A percentile compares a stretch with the other conserved stretches of the same genome.
These are phyloP conservation scores for Passer montanus DNA, from an alignment of 2,113 vertebrate species.

Conservation along the genomic window DNA sequence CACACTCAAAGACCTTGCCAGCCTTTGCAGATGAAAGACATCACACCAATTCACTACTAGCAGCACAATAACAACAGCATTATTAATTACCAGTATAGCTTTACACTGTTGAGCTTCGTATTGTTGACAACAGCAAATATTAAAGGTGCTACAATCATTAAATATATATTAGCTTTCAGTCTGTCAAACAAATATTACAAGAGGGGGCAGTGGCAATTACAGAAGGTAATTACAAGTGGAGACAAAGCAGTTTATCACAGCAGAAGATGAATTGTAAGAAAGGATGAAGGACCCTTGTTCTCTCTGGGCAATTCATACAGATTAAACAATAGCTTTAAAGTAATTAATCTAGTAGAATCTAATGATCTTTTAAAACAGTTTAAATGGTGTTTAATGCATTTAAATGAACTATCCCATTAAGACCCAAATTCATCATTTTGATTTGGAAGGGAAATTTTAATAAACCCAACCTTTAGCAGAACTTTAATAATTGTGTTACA, in stretches of 20 bases:
- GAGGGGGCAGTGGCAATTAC: constrained; percentile 31
- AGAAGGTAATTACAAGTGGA: constrained; percentile 56
- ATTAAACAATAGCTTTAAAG: constrained; percentile 59
- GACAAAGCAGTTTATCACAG: constrained; percentile 37
- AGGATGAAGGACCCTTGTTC: neutral
- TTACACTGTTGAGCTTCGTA: neutral
- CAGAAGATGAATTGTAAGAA: constrained; percentile 25
- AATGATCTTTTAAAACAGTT: neutral
- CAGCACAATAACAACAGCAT: fast-evolving
- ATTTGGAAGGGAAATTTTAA: constrained; percentile 31
- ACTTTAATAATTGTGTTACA: neutral
- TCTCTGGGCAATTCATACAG: constrained; percentile 6
- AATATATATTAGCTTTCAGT: neutral
- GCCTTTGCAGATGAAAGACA: neutral
- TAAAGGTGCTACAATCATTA: neutral
- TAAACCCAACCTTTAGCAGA: neutral
- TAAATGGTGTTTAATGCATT: constrained; percentile 50
- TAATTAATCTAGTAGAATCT: constrained; percentile 33
- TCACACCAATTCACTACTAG: neutral
- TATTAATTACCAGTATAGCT: neutral
- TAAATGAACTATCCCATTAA: constrained; percentile 39
- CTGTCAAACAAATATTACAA: constrained; percentile 18
- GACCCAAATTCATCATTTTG: constrained; percentile 10
- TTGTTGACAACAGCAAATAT: neutral
- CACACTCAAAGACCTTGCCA: neutral